Percentiles rank a stretch among this genome's conserved stretches.
These are phyloP conservation scores for Cuniculus paca DNA, from an alignment of 2,797 vertebrate species.

Conservation along the genomic window DNA sequence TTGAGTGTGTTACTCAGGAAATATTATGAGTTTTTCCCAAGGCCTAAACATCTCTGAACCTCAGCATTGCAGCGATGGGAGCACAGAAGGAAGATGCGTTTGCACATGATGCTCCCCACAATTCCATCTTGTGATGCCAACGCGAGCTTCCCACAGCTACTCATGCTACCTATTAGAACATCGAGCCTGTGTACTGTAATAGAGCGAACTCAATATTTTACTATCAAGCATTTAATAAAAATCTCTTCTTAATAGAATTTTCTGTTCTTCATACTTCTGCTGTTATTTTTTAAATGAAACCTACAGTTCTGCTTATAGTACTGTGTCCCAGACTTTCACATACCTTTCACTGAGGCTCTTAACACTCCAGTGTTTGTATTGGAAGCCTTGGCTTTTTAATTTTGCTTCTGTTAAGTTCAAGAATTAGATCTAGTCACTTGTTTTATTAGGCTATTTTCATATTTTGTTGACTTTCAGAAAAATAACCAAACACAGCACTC, in stretches of 20 bases:
- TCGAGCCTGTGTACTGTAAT: constrained; percentile 89
- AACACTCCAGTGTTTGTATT: neutral
- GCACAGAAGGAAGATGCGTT: constrained; percentile 60
- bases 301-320: constrained; percentile 70
- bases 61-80: constrained; percentile 62
- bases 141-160: constrained; percentile 76
- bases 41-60: constrained; percentile 77
- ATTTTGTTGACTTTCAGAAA: constrained; percentile 26
- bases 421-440: neutral
- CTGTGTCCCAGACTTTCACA: constrained; percentile 33
- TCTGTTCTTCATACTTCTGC: constrained; percentile 90
- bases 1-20: constrained; percentile 89
- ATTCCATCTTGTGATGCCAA: constrained; percentile 71
- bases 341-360: neutral
- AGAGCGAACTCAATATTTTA: constrained; percentile 91
- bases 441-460: constrained; percentile 50
- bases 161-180: constrained; percentile 86
- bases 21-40: constrained; percentile 84
- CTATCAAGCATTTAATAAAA: constrained; percentile 91
- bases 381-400: neutral
- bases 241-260: constrained; percentile 83
- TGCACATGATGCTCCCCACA: constrained; percentile 29
- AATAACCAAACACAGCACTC: neutral
- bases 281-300: constrained; percentile 90
- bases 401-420: constrained; percentile 14